phyloP scores from a whole-genome alignment of 2,113 vertebrate species.

The Nibea coibor region DNA sequence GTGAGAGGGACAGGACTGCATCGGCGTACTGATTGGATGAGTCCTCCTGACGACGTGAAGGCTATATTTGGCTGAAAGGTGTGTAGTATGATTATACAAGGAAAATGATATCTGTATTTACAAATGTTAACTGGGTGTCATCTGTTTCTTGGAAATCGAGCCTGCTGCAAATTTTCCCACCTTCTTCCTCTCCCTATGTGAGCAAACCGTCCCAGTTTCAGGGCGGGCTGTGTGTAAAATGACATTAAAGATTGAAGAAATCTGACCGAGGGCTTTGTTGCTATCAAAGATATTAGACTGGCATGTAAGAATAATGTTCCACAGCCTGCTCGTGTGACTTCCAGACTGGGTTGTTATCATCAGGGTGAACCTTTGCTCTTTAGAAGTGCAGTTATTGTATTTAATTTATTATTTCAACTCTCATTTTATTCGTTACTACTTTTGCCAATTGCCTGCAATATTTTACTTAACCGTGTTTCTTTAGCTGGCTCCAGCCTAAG shows the following conservation, averaged over 20 bases:
- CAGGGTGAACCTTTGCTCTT: too few relatives aligned
- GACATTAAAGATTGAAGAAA: not conserved
- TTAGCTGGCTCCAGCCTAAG: too few relatives aligned
- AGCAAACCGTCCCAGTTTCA: conserved; percentile 17
- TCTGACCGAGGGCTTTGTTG: not conserved
- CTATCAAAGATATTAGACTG: not conserved
- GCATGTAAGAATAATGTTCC: not conserved
- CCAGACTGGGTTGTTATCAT: not conserved
- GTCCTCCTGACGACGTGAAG: conserved; percentile 28
- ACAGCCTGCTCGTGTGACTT: not conserved
- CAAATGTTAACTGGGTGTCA: conserved; percentile 64
- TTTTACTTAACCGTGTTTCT: too few relatives aligned
- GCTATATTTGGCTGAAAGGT: conserved; percentile 75
- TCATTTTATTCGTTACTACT: too few relatives aligned
- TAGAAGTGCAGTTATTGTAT: too few relatives aligned
- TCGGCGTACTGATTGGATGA: conserved; percentile 41
- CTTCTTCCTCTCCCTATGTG: conserved; percentile 24
- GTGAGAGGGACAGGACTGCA: not conserved
- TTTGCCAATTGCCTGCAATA: too few relatives aligned
- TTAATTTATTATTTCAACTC: too few relatives aligned
- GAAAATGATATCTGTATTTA: conserved; percentile 68
- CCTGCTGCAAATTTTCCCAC: conserved; percentile 33
- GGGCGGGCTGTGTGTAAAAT: not conserved
- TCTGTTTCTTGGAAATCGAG: conserved; percentile 61
- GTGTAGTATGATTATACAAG: conserved; percentile 72